A percentile compares a stretch with the other conserved stretches of the same genome.
These are phyloP conservation scores for Addax nasomaculatus DNA, from an alignment of 2,113 vertebrate genomes.

Conservation along the genomic window DNA sequence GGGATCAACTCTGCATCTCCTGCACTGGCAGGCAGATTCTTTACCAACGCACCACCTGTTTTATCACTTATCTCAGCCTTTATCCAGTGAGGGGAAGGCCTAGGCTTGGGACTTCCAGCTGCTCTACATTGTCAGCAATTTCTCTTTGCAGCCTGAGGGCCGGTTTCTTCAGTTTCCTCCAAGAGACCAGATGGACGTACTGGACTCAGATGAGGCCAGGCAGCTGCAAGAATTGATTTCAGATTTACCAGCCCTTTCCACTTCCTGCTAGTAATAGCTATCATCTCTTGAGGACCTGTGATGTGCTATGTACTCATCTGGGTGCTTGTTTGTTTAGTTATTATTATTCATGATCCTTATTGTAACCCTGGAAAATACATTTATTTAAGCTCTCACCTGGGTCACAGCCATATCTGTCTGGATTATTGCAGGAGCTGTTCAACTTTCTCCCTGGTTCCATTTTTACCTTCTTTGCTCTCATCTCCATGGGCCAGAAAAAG, in stretches of 20 bases:
- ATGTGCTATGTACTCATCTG: not conserved
- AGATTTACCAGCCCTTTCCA: not conserved
- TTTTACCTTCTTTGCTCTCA: not conserved
- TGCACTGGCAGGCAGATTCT: not conserved
- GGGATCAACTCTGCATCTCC: not conserved
- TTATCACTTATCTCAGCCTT: not conserved
- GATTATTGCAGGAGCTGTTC: not conserved
- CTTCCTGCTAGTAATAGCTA: not conserved
- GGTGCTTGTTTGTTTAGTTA: not conserved
- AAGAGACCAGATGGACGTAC: not conserved
- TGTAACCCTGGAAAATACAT: not conserved
- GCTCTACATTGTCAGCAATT: not conserved
- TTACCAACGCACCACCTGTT: not conserved
- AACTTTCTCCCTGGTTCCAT: not conserved
- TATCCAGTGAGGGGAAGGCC: not conserved
- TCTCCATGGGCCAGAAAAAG: not conserved
- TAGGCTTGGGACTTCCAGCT: not conserved
- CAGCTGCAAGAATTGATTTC: not conserved
- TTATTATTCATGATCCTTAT: not conserved
- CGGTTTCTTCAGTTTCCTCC: not conserved
- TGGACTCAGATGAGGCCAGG: not conserved
- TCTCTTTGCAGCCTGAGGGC: not conserved
- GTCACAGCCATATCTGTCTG: not conserved
- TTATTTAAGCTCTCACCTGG: not conserved
- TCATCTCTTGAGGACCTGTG: not conserved